Conservation (phyloP, 2,113 vertebrate genomes). For the Taxidea taxus region DNA sequence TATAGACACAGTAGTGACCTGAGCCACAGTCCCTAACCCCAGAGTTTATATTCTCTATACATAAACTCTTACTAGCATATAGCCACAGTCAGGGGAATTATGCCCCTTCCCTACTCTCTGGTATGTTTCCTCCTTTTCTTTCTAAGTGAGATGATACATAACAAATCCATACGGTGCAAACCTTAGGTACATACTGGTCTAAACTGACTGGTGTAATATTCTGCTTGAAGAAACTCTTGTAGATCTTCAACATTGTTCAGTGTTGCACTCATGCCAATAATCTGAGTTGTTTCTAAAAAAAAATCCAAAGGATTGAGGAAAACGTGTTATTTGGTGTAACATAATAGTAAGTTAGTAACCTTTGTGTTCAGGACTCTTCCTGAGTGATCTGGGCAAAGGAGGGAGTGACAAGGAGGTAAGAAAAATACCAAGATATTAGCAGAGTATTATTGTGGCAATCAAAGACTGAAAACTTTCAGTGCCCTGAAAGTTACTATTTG, state of each 20-base stretch:
- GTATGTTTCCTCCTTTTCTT: background rate
- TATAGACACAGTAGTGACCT: background rate
- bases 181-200: conserved; percentile 89
- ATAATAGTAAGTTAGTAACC: conserved; percentile 7
- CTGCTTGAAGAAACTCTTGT: conserved; percentile 92
- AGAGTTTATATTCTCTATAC: background rate
- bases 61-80: background rate
- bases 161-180: conserved; percentile 25
- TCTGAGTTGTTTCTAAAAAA: conserved; percentile 89
- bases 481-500: background rate
- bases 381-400: background rate
- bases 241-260: conserved; percentile 93
- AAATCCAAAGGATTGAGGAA: conserved; percentile 10
- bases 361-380: background rate
- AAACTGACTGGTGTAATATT: conserved; percentile 92
- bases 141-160: background rate
- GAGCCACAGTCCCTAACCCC: background rate
- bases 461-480: background rate
- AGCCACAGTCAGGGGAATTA: background rate
- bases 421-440: background rate
- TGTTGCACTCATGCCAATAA: conserved; percentile 98
- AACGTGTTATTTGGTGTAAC: background rate
- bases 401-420: background rate
- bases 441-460: background rate
- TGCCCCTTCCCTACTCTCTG: background rate